Conservation (phyloP, 2,888 invertebrate genomes). For the Chymomyza caudatula region DNA sequence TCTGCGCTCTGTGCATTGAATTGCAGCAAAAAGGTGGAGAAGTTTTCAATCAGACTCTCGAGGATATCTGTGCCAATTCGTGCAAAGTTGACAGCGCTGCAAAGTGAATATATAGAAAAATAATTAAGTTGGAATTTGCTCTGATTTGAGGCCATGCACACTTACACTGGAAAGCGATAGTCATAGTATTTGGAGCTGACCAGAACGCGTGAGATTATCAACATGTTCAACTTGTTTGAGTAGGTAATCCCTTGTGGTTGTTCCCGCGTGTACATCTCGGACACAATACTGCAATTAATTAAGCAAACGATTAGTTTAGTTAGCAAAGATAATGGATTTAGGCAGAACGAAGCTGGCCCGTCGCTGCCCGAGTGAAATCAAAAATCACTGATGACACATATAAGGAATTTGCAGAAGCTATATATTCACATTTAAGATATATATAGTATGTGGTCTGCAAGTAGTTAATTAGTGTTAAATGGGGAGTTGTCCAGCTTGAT, state of each 20-base stretch:
- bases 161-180: constrained; percentile 76
- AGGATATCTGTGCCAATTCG: constrained; percentile 76
- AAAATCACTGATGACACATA: no score
- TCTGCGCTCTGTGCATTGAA: constrained; percentile 68
- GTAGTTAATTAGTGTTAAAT: no score
- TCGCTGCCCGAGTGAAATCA: no score
- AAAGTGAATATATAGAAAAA: not conserved
- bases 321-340: not conserved
- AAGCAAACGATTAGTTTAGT: not conserved
- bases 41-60: constrained; percentile 72
- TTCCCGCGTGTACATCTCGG: constrained; percentile 74
- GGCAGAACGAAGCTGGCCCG: no score
- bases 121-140: not conserved
- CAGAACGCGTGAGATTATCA: constrained; percentile 73
- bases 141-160: not conserved
- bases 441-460: no score
- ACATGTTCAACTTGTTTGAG: constrained; percentile 75
- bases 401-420: no score
- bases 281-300: constrained; percentile 65
- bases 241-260: constrained; percentile 70
- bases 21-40: constrained; percentile 71
- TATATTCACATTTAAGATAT: no score
- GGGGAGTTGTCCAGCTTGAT: no score
- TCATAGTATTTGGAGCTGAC: constrained; percentile 73
- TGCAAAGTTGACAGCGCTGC: constrained; percentile 75